Base-by-base conservation (phyloP, 1,140 invertebrate genomes). In the Plectrocnemia conspersa region DNA sequence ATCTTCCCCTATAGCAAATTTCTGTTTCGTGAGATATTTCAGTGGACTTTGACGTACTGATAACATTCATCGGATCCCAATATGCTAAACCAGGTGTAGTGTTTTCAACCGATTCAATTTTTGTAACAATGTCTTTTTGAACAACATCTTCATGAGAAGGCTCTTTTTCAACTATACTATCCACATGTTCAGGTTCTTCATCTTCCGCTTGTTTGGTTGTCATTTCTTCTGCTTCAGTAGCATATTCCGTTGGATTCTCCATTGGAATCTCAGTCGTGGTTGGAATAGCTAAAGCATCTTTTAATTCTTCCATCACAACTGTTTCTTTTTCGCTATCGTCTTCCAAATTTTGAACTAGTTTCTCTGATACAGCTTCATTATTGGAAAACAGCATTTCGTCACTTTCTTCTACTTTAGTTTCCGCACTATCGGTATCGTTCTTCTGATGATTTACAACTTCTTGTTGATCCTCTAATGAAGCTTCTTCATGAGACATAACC, bases 21-120 rank as follows among this genome's bases (percentile, higher is more conserved):
- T 91, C 88, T 15, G 87, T 89, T 78, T 89, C 87, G 56, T 89
- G 83, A 6, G 87, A 88, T 24, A 89, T 78, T 72, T 88, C 85
- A 0, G 85, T 86, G 1, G 86, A 88, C 38, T 86, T 87, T 1
- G 85, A 85, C 1, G 86, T 86, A 56, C 82, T 78, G 9, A 85
- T 64, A 2, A 80, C 71, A 48, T 81, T 75, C 56, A 76, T 70
- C 52, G 82, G 65, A 67, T 79, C 68, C 71, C 77, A 70, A 64
- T 70, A 45, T 4, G 49, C 58, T 52, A 47, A 49, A 16, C 61
- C 52, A 46, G 52, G 35, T 18, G 62, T 62, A 21, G 64, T 52
- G 9, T 64, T 66, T 27, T 64, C 68, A 27, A 64, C 64, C 18
- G 65, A 67, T 42, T 58, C 47, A 24, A 63, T 46, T 44, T 59